Base-by-base conservation (phyloP, 2,888 invertebrate species). In the Metellina segmentata region DNA sequence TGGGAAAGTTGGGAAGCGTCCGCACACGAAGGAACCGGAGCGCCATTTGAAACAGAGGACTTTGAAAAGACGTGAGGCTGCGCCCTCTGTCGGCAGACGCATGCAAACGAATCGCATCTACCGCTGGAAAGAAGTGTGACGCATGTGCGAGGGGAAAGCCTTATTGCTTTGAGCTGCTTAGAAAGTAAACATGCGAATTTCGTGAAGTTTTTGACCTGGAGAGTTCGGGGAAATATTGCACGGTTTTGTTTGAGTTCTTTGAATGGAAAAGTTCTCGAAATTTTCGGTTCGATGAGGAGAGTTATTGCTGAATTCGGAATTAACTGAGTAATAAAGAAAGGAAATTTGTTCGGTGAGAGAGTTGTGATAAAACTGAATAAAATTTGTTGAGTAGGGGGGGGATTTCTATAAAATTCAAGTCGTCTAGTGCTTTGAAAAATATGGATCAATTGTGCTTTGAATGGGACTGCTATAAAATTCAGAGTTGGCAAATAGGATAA, bases 31-130 rank as follows among this genome's bases (percentile, higher is more conserved):
- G 34, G 72, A 49, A 70, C 49, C 87, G 87, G 87, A 87, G 69
- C 82, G 91, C 91, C 91, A 91, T 91, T 91, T 91, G 91, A 91
- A 91, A 72, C 81, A 61, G 78, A 87, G 71, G 82, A 87, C 87
- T 83, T 87, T 70, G 71, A 48, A 79, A 79, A 48, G 53, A 78
- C 49, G 11, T n/a, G 16, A 8, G 8, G 16, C n/a, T 49, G 89
- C 79, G 89, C 89, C 89, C 82, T 72, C 89, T 83, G n/a, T 13
- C 48, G 69, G n/a, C 71, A 52, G 83, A 79, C 78, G 78, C 89
- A 79, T 83, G 83, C 82, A 70, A 16, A 34, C 48, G 13, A 79
- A 78, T 83, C 71, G 20, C 87, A 53, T 75, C 75, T 72, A 81
- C 74, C 81, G 53, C 78, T 89, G 69, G 49, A 16, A 11, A 78